Evolutionary conservation across 2,113 vertebrate species (phyloP).

Genomic region (Cacatua alba): DNA sequence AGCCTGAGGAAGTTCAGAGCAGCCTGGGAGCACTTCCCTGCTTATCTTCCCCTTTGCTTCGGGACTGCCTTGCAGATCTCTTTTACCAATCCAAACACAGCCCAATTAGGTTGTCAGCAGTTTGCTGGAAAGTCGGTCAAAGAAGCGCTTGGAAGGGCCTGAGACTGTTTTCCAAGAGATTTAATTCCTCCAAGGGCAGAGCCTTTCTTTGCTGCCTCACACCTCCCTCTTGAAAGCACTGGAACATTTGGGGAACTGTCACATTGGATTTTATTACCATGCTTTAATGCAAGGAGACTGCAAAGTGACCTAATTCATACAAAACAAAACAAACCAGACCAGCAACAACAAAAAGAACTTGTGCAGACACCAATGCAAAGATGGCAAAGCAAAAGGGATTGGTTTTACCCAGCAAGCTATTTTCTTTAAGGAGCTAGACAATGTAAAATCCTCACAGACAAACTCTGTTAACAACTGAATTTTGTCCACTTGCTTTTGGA

Average conservation of each 20-base stretch:
- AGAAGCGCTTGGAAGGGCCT: background rate
- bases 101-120: background rate
- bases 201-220: background rate
- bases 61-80: background rate
- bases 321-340: background rate
- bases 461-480: background rate
- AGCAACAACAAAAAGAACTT: background rate
- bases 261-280: background rate
- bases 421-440: background rate
- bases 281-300: background rate
- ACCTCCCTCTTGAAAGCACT: background rate
- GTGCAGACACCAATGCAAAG: background rate
- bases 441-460: background rate
- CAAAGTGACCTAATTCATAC: background rate
- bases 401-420: background rate
- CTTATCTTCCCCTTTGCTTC: background rate
- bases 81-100: background rate
- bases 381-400: background rate
- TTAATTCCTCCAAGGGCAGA: background rate
- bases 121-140: background rate
- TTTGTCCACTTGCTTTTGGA: background rate
- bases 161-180: background rate
- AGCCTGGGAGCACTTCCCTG: background rate
- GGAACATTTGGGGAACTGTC: slow-evolving; percentile 28
- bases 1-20: background rate